These are phyloP conservation scores for Candoia aspera DNA, from an alignment of 2,113 vertebrate genomes.

Conservation along the genomic window DNA sequence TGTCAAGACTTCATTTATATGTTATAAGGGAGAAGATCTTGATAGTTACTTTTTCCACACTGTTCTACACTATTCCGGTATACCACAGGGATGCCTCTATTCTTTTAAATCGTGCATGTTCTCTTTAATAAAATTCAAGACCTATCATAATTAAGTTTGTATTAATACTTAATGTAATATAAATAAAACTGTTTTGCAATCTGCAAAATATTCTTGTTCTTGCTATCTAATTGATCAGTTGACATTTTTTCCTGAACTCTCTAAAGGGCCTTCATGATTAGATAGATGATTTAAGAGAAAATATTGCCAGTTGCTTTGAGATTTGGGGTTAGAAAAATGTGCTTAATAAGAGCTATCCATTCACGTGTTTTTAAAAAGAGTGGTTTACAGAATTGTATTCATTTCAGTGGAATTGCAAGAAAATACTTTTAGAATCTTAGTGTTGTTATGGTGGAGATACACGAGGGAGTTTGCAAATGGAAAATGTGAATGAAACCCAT, in stretches of 20 bases:
- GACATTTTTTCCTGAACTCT: not conserved
- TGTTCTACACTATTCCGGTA: slow-evolving; percentile 15
- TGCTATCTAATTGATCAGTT: not conserved
- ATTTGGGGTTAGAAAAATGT: slow-evolving; percentile 16
- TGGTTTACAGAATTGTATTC: not conserved
- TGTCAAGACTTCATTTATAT: slow-evolving; percentile 48
- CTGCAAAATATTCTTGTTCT: not conserved
- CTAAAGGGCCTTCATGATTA: not conserved
- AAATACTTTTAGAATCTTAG: not conserved
- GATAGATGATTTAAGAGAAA: not conserved
- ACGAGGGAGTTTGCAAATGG: slow-evolving; percentile 17
- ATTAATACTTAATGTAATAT: not conserved
- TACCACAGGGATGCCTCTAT: slow-evolving; percentile 51
- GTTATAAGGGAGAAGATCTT: slow-evolving; percentile 43
- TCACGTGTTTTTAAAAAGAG: not conserved
- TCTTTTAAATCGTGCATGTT: slow-evolving; percentile 35
- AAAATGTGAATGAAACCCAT: not conserved
- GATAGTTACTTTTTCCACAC: slow-evolving; percentile 37
- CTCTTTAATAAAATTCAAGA: slow-evolving; percentile 29
- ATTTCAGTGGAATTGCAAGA: not conserved
- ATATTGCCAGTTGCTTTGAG: slow-evolving; percentile 11
- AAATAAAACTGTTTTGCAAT: not conserved
- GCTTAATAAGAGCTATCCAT: not conserved
- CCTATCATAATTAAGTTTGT: slow-evolving; percentile 19
- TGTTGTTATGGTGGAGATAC: slow-evolving; percentile 20